Evolutionary conservation across 2,797 vertebrate genomes (phyloP), one percentile per base, ranked within the genome.

Genomic region (Eupleurogrammus muticus): DNA sequence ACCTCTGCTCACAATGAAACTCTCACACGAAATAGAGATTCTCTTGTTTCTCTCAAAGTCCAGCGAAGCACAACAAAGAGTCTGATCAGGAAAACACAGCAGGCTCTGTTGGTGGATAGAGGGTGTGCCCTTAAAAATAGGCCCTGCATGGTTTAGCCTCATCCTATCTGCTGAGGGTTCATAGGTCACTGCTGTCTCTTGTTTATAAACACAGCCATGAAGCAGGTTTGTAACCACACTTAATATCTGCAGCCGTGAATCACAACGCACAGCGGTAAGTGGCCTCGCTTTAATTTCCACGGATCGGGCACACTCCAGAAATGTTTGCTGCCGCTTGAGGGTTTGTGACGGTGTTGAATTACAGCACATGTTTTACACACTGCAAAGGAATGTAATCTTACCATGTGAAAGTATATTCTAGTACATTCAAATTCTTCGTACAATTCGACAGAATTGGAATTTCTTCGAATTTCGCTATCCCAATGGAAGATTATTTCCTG

Each of bases 161-260:
- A 54, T 78, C 82, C 83, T 86, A 90, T 92, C 82, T 85, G 79
- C 77, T 52, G 75, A 11, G 7, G 91, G 94, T 93, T 93, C 93
- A 95, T 86, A 95, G 94, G 93, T 94, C 94, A 92, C 69, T 64
- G 28, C 52, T 47, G 73, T 63, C 89, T 88, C 85, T 17, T 91
- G 92, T 91, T 93, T 93, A 94, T 93, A 94, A 93, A 94, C 89
- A 90, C 80, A 79, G 82, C 54, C 13, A 12, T 28, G 55, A 84
- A 84, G 84, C 60, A 72, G 75, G 66, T 79, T 89, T 78, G 76
- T 82, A 87, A 90, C 75, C 79, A 60, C 82, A 54, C 66, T 63
- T 36, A 38, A 66, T 46, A 69, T 81, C 77, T 70, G 77, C 81
- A 85, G 79, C 75, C 24, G 58, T 70, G 76, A 86, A 40, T 67